Conservation (phyloP, 2,797 vertebrate species). For the Pantherophis vulpinus region DNA sequence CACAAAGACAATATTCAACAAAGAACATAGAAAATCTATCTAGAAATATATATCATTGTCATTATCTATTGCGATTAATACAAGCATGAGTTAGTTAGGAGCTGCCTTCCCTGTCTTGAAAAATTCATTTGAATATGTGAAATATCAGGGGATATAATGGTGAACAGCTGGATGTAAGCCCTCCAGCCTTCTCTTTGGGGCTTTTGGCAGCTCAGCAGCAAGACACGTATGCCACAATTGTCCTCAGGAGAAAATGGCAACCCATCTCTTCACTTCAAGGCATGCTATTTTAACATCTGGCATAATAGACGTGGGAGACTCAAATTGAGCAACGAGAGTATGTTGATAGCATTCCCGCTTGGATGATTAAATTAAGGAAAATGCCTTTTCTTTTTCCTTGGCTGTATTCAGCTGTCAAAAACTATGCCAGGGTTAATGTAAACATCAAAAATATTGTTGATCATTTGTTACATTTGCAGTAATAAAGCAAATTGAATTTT, state of each 20-base stretch:
- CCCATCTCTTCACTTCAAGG: constrained; percentile 23
- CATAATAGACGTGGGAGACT: constrained; percentile 16
- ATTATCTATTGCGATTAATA: background rate
- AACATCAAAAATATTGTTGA: background rate
- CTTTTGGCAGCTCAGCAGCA: background rate
- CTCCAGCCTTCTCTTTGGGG: constrained; percentile 26
- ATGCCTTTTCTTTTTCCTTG: constrained; percentile 9
- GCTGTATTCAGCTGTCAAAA: constrained; percentile 8
- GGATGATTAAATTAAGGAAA: constrained; percentile 18
- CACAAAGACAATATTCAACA: background rate
- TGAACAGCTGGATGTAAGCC: constrained; percentile 6
- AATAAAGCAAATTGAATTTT: background rate
- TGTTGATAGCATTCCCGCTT: constrained; percentile 21
- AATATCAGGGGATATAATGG: constrained; percentile 19
- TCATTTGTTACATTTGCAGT: constrained; percentile 6
- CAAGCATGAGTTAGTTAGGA: background rate
- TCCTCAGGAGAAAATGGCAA: background rate
- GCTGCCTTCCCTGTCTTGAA: background rate
- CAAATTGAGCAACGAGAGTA: constrained; percentile 12
- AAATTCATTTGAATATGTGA: background rate
- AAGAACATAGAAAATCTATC: background rate
- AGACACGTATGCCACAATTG: constrained; percentile 19
- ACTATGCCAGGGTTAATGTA: background rate
- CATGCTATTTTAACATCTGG: constrained; percentile 19
- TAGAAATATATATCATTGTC: background rate